Evolutionary conservation across 1,140 invertebrate species (phyloP).

Genomic region (Drosophila azteca): DNA sequence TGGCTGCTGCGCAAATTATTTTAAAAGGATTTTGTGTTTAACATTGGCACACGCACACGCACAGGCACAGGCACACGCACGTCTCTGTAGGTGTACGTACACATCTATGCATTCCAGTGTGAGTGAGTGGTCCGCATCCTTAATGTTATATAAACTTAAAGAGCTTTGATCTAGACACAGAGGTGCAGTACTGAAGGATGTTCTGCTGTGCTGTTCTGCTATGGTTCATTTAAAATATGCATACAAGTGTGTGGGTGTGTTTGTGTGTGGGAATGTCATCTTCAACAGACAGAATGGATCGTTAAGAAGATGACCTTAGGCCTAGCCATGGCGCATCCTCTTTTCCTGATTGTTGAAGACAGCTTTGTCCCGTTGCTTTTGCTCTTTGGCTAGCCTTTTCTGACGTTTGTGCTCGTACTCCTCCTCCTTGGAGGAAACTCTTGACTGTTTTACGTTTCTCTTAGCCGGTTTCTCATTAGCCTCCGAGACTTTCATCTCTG

Average conservation of each 20-base stretch:
- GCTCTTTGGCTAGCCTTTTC: slow-evolving; percentile 26
- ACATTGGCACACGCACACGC: slow-evolving; percentile 28
- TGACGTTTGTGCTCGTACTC: slow-evolving; percentile 1
- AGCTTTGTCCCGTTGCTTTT: slow-evolving; percentile 27
- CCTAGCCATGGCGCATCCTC: slow-evolving; percentile 8
- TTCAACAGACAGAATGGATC: too few species aligned
- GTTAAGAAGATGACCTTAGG: neutral
- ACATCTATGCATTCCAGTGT: slow-evolving; percentile 11
- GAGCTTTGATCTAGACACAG: slow-evolving; percentile 29
- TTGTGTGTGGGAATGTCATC: too few species aligned
- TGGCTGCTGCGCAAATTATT: slow-evolving; percentile 63
- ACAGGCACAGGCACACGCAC: too few species aligned
- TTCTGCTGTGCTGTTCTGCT: too few species aligned
- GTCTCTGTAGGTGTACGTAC: neutral
- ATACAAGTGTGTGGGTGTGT: neutral
- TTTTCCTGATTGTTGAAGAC: slow-evolving; percentile 22
- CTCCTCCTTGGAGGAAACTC: neutral
- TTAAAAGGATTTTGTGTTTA: slow-evolving; percentile 75
- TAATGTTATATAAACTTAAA: slow-evolving; percentile 56
- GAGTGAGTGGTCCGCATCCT: slow-evolving; percentile 21
- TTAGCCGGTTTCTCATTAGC: neutral
- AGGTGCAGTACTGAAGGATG: neutral
- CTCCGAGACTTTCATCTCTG: too few species aligned
- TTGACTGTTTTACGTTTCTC: neutral
- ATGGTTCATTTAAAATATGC: neutral